These are phyloP conservation scores for Pseudolycoriella hygida DNA, from an alignment of 2,888 invertebrate genomes.

Conservation along the genomic window DNA sequence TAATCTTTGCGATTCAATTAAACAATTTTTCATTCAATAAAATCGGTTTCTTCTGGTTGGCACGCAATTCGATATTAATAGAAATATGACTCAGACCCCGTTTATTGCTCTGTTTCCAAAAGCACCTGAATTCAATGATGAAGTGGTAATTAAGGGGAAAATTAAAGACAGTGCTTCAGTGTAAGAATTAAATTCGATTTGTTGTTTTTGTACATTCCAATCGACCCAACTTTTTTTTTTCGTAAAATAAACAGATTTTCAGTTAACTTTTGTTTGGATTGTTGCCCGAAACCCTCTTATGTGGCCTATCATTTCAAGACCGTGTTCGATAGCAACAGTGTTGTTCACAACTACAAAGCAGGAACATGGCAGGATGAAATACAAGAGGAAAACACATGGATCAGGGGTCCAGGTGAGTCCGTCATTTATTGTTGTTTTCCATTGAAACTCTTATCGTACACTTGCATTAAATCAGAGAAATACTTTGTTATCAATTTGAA, in stretches of 20 bases:
- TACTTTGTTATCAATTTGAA: not conserved
- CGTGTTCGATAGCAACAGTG: conserved; percentile 11
- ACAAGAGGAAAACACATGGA: conserved; percentile 18
- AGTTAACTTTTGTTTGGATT: conserved; percentile 23
- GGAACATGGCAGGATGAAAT: conserved; percentile 9
- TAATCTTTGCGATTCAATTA: too few relatives aligned
- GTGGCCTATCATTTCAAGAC: conserved; percentile 25
- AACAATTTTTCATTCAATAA: too few relatives aligned
- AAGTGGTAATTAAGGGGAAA: conserved; percentile 19
- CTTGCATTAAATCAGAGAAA: not conserved
- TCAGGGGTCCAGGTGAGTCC: conserved; percentile 14
- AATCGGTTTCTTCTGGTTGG: too few relatives aligned
- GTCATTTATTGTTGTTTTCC: not conserved
- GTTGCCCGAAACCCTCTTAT: conserved; percentile 17
- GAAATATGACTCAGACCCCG: conserved; percentile 10
- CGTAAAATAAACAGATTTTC: conserved; percentile 21
- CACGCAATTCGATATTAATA: not conserved
- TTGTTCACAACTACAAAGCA: conserved; percentile 22
- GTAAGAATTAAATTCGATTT: conserved; percentile 17
- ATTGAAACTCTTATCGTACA: not conserved
- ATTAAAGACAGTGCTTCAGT: conserved; percentile 18
- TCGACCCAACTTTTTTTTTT: too few relatives aligned
- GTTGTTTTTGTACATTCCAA: not conserved
- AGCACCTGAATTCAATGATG: conserved; percentile 16
- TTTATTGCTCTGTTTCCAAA: conserved; percentile 19